Conservation (phyloP, 2,113 vertebrate genomes). For the Candoia aspera region DNA sequence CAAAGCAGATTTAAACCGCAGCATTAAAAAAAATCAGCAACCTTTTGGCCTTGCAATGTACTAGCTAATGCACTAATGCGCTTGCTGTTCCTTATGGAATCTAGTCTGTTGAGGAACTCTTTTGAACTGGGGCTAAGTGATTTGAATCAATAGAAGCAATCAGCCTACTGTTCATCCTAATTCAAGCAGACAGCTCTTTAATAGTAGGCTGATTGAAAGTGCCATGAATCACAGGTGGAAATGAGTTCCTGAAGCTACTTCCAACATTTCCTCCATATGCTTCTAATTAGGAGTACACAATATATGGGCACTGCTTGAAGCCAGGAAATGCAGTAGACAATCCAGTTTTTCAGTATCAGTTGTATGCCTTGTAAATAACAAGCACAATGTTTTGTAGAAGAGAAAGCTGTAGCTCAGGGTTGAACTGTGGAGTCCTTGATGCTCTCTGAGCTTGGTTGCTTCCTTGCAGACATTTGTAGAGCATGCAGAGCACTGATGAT, state of each 20-base stretch:
- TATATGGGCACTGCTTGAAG: background rate
- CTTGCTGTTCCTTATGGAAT: conserved; percentile 29
- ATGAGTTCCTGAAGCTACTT: background rate
- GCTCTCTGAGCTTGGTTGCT: too few relatives aligned
- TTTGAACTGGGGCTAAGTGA: rapidly evolving
- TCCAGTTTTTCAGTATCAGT: background rate
- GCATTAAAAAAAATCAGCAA: conserved; percentile 57
- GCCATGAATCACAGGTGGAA: background rate
- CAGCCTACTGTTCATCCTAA: background rate
- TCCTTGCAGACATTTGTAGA: too few relatives aligned
- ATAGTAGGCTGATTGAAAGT: rapidly evolving
- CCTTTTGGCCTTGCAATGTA: conserved; percentile 28
- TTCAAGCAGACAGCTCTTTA: background rate
- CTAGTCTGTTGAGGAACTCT: conserved; percentile 27
- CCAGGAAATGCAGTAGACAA: background rate
- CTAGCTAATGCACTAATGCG: conserved; percentile 41
- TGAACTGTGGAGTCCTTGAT: too few relatives aligned
- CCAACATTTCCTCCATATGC: background rate
- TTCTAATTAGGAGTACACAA: background rate
- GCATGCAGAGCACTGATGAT: too few relatives aligned
- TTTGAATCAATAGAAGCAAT: background rate
- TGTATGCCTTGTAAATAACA: background rate
- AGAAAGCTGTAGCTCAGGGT: too few relatives aligned
- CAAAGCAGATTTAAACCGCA: conserved; percentile 52
- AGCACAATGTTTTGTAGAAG: background rate